Percentiles rank a stretch among this genome's conserved stretches.
phyloP scores from a whole-genome alignment of 2,113 vertebrate genomes.

The Archocentrus centrarchus region DNA sequence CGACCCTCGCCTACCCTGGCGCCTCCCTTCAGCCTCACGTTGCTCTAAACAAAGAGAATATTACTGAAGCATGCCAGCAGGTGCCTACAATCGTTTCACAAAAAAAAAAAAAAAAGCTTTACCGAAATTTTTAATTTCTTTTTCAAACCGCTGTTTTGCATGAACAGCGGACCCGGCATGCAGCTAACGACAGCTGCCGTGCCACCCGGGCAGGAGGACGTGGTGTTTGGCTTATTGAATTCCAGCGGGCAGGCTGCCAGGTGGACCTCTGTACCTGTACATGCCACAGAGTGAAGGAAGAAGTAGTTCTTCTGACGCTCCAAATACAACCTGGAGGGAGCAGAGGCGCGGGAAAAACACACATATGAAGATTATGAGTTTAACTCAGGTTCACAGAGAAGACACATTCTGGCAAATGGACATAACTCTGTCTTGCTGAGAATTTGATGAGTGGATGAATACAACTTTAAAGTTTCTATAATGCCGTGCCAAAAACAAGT shows the following conservation, averaged over 20 bases:
- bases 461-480: neutral
- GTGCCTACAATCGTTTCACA: neutral
- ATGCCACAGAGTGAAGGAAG: slow-evolving; percentile 89
- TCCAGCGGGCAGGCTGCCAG: slow-evolving; percentile 90
- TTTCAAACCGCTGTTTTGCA: slow-evolving; percentile 75
- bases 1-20: slow-evolving; percentile 89
- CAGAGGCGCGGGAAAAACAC: neutral
- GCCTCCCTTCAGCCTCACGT: slow-evolving; percentile 90
- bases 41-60: slow-evolving; percentile 68
- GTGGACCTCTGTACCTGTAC: slow-evolving; percentile 89
- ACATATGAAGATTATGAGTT: neutral
- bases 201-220: slow-evolving; percentile 79
- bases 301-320: slow-evolving; percentile 87
- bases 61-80: neutral
- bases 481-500: neutral
- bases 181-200: slow-evolving; percentile 90
- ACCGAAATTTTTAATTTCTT: slow-evolving; percentile 83
- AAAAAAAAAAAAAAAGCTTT: slow-evolving; percentile 23
- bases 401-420: neutral
- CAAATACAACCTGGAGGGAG: slow-evolving; percentile 83
- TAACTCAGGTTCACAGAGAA: neutral
- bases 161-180: slow-evolving; percentile 84
- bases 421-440: neutral
- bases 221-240: slow-evolving; percentile 86
- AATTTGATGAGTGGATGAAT: neutral